These are phyloP conservation scores for Girardia tigrina DNA, from an alignment of 2,888 invertebrate genomes.

Conservation along the genomic window DNA sequence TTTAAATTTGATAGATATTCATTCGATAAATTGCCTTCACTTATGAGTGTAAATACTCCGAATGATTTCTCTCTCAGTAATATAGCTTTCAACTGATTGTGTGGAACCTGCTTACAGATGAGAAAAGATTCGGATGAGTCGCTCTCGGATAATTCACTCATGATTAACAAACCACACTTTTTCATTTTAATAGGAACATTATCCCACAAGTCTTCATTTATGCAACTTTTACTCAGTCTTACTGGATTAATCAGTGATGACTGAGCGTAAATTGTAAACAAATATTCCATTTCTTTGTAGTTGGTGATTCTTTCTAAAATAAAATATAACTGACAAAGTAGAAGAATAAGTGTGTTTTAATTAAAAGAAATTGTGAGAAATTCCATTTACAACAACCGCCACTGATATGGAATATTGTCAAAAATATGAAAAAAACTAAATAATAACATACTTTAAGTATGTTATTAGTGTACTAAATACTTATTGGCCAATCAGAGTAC, in stretches of 20 bases:
- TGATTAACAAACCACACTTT: not conserved
- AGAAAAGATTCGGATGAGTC: not conserved
- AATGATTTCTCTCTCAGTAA: slow-evolving; percentile 4
- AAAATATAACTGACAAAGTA: no score
- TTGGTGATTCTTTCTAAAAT: not conserved
- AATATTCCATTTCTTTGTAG: not conserved
- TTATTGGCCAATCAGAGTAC: no score
- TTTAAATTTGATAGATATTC: not conserved
- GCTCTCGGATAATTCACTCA: not conserved
- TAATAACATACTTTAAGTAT: no score
- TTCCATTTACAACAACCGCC: no score
- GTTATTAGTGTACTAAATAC: no score
- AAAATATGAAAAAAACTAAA: no score
- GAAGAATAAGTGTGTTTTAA: no score
- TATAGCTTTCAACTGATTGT: not conserved
- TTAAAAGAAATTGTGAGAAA: no score
- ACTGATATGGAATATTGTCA: no score
- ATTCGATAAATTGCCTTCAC: not conserved
- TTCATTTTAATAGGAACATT: not conserved
- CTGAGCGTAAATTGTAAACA: not conserved
- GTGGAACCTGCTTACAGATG: slow-evolving; percentile 2
- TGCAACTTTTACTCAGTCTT: not conserved
- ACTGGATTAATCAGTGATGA: not conserved
- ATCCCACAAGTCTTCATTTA: not conserved
- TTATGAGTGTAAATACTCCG: not conserved